Evolutionary conservation across 30 jellyfish, hydroid and myxozoan species (phyloP), one percentile per base, ranked within the genome.

Genomic region (Catostylus mosaicus): DNA sequence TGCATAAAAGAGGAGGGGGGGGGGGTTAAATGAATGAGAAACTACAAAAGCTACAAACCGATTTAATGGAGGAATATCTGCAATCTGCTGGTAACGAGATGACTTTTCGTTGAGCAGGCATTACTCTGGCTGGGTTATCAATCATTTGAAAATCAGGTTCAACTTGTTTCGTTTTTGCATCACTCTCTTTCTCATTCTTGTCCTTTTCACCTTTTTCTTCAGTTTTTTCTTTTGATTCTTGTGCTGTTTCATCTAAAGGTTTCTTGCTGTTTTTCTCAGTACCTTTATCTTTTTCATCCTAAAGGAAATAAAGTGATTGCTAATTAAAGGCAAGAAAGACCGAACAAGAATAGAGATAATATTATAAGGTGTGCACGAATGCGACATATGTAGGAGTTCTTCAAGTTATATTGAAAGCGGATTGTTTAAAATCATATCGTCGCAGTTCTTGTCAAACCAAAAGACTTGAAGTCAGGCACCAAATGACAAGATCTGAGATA

Each of bases 71-170:
- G 35, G 62, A 43, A 78, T 92, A 92, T 26, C 98, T 93, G 71
- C 93, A 47, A 27, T 78, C 90, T 16, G 80, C 80, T 20, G 90
- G 77, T 26, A 80, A 22, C 11, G 96, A 10, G 11, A 92, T 62
- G 43, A 88, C 95, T 67, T 92, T 92, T 68, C 81, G 57, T 51
- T 92, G 98, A 6, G 96, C 97, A 31, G 96, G 92, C 90, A 92
- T 71, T 27, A 92, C 98, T n/a, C 98, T 88, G 18, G 98, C 96
- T 54, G 98, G 98, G 67, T 92, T 92, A 33, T 92, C 98, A n/a
- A 92, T 24, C 96, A 86, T 86, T 73, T 92, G 88, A 50, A 80
- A 92, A 61, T 92, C 98, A 9, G 98, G 96, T 69, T 92, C 98
- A 18, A 81, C 73, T 35, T 74, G 30, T 75, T 85, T 85, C 3